phyloP scores from a whole-genome alignment of 2,888 invertebrate species.

The Xiphydria camelus region DNA sequence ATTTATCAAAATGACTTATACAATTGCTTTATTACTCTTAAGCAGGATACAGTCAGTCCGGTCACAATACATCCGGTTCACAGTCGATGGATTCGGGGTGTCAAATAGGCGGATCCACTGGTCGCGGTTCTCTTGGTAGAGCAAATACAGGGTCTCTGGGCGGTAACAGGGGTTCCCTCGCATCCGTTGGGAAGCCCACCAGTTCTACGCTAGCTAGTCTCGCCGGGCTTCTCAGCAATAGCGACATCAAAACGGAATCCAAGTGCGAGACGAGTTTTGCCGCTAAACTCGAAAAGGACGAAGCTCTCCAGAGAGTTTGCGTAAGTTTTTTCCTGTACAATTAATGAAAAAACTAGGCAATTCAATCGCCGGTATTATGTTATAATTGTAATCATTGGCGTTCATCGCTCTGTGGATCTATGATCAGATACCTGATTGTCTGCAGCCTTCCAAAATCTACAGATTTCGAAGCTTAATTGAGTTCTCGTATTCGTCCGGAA shows the following conservation, averaged over 20 bases:
- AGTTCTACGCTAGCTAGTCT: conserved; percentile 83
- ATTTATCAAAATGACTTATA: too few relatives aligned
- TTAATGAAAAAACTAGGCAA: too few relatives aligned
- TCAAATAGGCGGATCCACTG: conserved; percentile 66
- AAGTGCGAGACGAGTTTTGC: conserved; percentile 54
- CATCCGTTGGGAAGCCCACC: conserved; percentile 85
- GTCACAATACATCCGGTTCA: conserved; percentile 63
- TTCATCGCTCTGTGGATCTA: neutral
- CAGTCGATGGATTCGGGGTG: conserved; percentile 62
- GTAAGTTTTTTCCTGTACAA: conserved; percentile 55
- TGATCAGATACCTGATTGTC: neutral
- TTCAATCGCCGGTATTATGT: too few relatives aligned
- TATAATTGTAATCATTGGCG: too few relatives aligned
- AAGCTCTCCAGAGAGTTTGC: conserved; percentile 63
- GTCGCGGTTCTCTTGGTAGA: conserved; percentile 58
- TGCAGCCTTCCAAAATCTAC: too few relatives aligned
- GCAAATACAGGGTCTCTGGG: conserved; percentile 59
- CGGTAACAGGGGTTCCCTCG: conserved; percentile 80
- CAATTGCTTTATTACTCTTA: neutral
- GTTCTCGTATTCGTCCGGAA: too few relatives aligned
- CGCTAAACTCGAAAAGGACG: conserved; percentile 56
- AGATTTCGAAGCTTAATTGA: too few relatives aligned
- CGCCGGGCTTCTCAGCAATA: conserved; percentile 73
- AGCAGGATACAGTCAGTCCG: conserved; percentile 54
- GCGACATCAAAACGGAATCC: conserved; percentile 60